phyloP scores from a whole-genome alignment of 1,140 invertebrate species.

The Carposina sasakii region DNA sequence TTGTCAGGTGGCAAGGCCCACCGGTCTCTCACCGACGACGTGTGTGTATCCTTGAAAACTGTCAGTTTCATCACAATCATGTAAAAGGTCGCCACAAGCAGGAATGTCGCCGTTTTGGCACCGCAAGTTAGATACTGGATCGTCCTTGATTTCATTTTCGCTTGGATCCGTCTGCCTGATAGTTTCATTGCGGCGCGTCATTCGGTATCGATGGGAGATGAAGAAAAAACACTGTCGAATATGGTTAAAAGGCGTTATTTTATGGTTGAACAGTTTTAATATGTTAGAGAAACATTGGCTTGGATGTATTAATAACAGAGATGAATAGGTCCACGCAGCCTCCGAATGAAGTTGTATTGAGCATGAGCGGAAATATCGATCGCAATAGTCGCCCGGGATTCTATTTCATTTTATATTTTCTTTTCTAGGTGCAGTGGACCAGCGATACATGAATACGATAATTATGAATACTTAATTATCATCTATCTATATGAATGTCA shows the following conservation, averaged over 20 bases:
- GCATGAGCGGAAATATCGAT: slow-evolving; percentile 68
- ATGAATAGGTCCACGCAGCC: slow-evolving; percentile 39
- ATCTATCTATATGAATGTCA: too few species aligned
- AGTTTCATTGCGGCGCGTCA: slow-evolving; percentile 51
- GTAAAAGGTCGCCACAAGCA: slow-evolving; percentile 66
- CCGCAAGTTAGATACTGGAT: slow-evolving; percentile 56
- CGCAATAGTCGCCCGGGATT: too few species aligned
- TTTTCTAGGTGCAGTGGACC: too few species aligned
- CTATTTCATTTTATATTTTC: too few species aligned
- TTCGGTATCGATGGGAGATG: slow-evolving; percentile 27
- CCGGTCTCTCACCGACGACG: slow-evolving; percentile 35
- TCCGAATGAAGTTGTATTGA: slow-evolving; percentile 38
- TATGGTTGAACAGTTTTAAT: too few species aligned
- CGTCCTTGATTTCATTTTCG: slow-evolving; percentile 46
- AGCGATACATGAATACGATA: too few species aligned
- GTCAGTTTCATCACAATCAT: slow-evolving; percentile 70
- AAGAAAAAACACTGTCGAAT: too few species aligned
- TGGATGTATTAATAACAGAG: slow-evolving; percentile 17
- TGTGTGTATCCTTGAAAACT: slow-evolving; percentile 54
- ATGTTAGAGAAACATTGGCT: too few species aligned
- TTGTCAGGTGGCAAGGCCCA: slow-evolving; percentile 59
- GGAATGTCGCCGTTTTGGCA: slow-evolving; percentile 61
- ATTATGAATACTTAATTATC: too few species aligned
- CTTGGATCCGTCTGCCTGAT: slow-evolving; percentile 43
- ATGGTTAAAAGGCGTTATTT: too few species aligned